A percentile compares a stretch with the other conserved stretches of the same genome.
phyloP scores from a whole-genome alignment of 30 jellyfish, hydroid and myxozoan species.

The Mastigias papua region DNA sequence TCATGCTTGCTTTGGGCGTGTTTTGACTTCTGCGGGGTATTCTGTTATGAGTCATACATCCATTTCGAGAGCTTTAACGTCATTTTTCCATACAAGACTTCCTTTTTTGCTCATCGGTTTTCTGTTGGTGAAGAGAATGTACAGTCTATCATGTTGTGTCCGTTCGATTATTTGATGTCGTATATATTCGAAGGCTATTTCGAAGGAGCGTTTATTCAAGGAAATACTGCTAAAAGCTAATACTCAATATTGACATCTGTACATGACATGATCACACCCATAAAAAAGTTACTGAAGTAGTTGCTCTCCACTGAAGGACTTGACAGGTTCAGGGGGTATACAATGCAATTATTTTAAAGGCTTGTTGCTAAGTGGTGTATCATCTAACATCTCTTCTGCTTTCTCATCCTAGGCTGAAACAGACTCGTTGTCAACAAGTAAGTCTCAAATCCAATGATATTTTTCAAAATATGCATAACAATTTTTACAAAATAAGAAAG shows the following conservation, averaged over 20 bases:
- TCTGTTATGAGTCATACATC: too few relatives aligned
- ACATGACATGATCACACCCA: not conserved
- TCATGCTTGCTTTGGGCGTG: not conserved
- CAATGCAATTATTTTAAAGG: not conserved
- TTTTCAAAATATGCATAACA: too few relatives aligned
- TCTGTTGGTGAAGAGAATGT: too few relatives aligned
- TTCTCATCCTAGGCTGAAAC: conserved; percentile 28
- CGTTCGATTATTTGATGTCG: not conserved
- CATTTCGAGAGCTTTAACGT: too few relatives aligned
- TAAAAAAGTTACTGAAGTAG: not conserved
- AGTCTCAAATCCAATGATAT: too few relatives aligned
- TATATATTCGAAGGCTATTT: not conserved
- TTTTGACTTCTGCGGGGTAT: too few relatives aligned
- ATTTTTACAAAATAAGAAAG: too few relatives aligned
- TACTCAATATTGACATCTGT: not conserved
- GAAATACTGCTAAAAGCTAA: not conserved
- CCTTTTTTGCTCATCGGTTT: too few relatives aligned
- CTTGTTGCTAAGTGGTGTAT: not conserved
- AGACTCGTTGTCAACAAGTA: conserved; percentile 21
- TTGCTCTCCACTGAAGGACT: not conserved
- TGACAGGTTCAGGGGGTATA: not conserved
- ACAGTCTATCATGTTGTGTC: not conserved
- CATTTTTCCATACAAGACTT: too few relatives aligned
- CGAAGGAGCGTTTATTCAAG: not conserved
- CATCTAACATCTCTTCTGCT: not conserved